Evolutionary conservation across 2,797 vertebrate genomes (phyloP).

Genomic region (Aulostomus chinensis): DNA sequence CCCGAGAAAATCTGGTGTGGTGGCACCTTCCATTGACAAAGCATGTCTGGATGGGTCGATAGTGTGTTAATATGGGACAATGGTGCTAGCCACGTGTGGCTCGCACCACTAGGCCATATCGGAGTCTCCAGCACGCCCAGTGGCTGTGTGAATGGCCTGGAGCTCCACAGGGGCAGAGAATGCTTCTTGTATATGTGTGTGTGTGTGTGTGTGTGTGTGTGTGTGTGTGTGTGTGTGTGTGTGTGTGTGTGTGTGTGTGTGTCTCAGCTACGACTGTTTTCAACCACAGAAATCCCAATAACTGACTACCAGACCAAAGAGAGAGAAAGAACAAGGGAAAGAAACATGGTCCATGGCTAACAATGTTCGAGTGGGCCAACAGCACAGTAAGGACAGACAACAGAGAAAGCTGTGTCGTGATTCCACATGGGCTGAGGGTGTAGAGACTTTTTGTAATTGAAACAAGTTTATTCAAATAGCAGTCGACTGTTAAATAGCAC

Average conservation of each 20-base stretch:
- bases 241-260: slow-evolving; percentile 24
- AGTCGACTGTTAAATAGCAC: too few species aligned
- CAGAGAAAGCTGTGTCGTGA: slow-evolving; percentile 8
- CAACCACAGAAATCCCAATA: slow-evolving; percentile 67
- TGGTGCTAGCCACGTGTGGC: slow-evolving; percentile 70
- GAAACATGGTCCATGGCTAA: slow-evolving; percentile 47
- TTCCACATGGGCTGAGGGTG: slow-evolving; percentile 9
- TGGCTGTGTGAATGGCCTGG: slow-evolving; percentile 72
- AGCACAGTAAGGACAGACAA: slow-evolving; percentile 22
- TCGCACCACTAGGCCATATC: slow-evolving; percentile 72
- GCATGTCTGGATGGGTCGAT: slow-evolving; percentile 80
- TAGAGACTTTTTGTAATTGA: slow-evolving; percentile 10
- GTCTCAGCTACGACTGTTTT: slow-evolving; percentile 40
- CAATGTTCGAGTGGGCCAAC: slow-evolving; percentile 38
- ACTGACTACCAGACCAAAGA: slow-evolving; percentile 68
- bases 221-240: slow-evolving; percentile 28
- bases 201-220: slow-evolving; percentile 22
- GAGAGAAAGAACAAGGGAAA: slow-evolving; percentile 34
- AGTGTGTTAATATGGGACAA: slow-evolving; percentile 84
- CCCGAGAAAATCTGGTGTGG: slow-evolving; percentile 71
- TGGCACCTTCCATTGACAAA: slow-evolving; percentile 78
- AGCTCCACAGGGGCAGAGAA: slow-evolving; percentile 60
- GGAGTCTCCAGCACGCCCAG: slow-evolving; percentile 67
- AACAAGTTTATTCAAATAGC: slow-evolving; percentile 23
- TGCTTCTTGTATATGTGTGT: slow-evolving; percentile 38